phyloP scores from a whole-genome alignment of 37 sponge, comb jelly and placozoan species.

The Eunapius fragilis region DNA sequence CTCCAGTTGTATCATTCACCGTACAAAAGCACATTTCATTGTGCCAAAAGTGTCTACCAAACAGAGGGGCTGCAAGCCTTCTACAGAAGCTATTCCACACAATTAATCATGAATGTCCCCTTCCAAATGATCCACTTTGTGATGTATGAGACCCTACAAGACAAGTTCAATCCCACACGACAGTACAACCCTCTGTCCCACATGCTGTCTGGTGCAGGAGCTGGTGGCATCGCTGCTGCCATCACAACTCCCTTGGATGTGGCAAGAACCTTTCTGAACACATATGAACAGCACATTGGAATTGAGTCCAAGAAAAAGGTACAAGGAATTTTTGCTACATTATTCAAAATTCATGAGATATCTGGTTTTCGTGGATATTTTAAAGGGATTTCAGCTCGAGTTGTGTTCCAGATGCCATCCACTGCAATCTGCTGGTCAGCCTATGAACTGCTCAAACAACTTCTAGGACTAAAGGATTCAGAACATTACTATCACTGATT shows the following conservation, averaged over 20 bases:
- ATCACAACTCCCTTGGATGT: slow-evolving; percentile 95
- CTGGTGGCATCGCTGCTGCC: slow-evolving; percentile 90
- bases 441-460: slow-evolving; percentile 94
- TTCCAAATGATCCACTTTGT: slow-evolving; percentile 92
- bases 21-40: slow-evolving; percentile 75
- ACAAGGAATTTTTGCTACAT: slow-evolving; percentile 76
- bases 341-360: slow-evolving; percentile 70
- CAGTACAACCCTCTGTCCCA: slow-evolving; percentile 87
- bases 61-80: slow-evolving; percentile 92
- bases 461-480: slow-evolving; percentile 69
- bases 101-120: slow-evolving; percentile 97
- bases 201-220: slow-evolving; percentile 90
- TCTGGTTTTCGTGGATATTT: slow-evolving; percentile 83
- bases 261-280: slow-evolving; percentile 95
- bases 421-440: slow-evolving; percentile 99
- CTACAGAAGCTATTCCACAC: slow-evolving; percentile 96
- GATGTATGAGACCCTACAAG: slow-evolving; percentile 82
- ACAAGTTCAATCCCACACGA: slow-evolving; percentile 69
- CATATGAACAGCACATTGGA: slow-evolving; percentile 52
- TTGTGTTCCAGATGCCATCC: slow-evolving; percentile 93
- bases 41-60: slow-evolving; percentile 52
- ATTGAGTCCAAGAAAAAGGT: slow-evolving; percentile 42
- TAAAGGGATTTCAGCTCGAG: slow-evolving; percentile 82
- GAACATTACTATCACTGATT: background rate
- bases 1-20: slow-evolving; percentile 91